Percentiles rank a stretch among this genome's conserved stretches.
These are phyloP conservation scores for Cavia porcellus DNA, from an alignment of 2,113 vertebrate genomes.

Conservation along the genomic window DNA sequence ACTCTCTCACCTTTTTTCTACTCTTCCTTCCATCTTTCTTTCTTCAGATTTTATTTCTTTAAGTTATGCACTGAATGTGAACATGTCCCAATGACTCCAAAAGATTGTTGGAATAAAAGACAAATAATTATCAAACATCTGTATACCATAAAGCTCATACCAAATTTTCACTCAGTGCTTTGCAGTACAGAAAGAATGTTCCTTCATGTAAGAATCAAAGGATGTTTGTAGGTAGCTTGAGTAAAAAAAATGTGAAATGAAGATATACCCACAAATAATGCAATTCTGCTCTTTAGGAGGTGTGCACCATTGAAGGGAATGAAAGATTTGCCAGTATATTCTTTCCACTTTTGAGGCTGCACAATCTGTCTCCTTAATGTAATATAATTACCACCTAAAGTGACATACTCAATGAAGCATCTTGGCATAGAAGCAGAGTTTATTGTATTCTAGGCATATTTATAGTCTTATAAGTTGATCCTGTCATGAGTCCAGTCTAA, in stretches of 20 bases:
- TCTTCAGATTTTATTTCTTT: not conserved
- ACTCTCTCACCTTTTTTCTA: not conserved
- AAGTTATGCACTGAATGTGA: not conserved
- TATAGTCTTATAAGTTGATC: constrained; percentile 71
- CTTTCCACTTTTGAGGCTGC: constrained; percentile 50
- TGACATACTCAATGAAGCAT: constrained; percentile 57
- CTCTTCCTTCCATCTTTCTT: not conserved
- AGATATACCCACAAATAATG: constrained; percentile 48
- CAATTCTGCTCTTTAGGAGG: constrained; percentile 14
- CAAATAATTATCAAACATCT: not conserved
- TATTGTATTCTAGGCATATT: constrained; percentile 80
- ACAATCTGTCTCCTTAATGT: constrained; percentile 71
- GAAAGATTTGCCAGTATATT: constrained; percentile 56
- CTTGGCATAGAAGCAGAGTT: constrained; percentile 35
- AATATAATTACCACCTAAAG: constrained; percentile 72
- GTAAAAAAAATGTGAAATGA: constrained; percentile 48
- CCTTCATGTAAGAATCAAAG: constrained; percentile 23
- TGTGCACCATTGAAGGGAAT: constrained; percentile 9
- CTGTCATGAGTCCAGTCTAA: constrained; percentile 57
- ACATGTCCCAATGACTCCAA: not conserved
- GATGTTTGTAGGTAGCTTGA: not conserved
- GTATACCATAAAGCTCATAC: not conserved
- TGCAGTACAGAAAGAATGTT: not conserved
- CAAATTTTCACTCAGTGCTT: not conserved
- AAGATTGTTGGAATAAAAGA: not conserved